These are phyloP conservation scores for Adoxophyes honmai DNA, from an alignment of 1,140 invertebrate species.

Conservation along the genomic window DNA sequence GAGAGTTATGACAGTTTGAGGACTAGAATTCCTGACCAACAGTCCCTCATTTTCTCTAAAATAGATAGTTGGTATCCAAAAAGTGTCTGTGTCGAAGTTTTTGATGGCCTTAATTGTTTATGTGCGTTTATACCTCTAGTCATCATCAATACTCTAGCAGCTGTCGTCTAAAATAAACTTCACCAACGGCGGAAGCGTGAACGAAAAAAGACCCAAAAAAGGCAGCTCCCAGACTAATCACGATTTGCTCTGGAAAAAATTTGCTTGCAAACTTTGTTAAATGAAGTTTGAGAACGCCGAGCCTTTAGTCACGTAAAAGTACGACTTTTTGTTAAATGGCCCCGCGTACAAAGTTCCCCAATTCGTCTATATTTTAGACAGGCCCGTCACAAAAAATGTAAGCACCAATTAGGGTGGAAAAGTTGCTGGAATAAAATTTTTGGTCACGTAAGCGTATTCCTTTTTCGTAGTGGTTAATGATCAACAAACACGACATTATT, in stretches of 20 bases:
- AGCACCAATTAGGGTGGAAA: too few species aligned
- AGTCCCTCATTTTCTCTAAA: neutral
- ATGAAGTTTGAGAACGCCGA: slow-evolving; percentile 1
- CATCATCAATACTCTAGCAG: neutral
- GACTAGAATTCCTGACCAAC: neutral
- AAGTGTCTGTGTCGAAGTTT: too few species aligned
- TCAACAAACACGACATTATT: too few species aligned
- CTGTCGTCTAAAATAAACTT: neutral
- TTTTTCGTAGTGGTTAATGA: too few species aligned
- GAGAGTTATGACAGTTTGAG: too few species aligned
- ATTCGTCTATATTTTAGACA: neutral
- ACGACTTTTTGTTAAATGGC: slow-evolving; percentile 1
- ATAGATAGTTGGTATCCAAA: too few species aligned
- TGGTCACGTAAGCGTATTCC: too few species aligned
- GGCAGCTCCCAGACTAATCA: slow-evolving; percentile 1
- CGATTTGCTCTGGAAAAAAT: slow-evolving; percentile 4
- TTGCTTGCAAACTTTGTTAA: slow-evolving; percentile 8
- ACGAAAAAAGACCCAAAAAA: slow-evolving; percentile 6
- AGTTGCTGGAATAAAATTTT: too few species aligned
- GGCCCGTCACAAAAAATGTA: too few species aligned
- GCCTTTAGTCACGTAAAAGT: slow-evolving; percentile 11
- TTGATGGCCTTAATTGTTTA: neutral
- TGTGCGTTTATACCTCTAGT: neutral
- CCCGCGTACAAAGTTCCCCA: neutral
- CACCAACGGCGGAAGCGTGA: neutral